Evolutionary conservation across 2,797 vertebrate species (phyloP).

Genomic region (Vespertilio murinus): DNA sequence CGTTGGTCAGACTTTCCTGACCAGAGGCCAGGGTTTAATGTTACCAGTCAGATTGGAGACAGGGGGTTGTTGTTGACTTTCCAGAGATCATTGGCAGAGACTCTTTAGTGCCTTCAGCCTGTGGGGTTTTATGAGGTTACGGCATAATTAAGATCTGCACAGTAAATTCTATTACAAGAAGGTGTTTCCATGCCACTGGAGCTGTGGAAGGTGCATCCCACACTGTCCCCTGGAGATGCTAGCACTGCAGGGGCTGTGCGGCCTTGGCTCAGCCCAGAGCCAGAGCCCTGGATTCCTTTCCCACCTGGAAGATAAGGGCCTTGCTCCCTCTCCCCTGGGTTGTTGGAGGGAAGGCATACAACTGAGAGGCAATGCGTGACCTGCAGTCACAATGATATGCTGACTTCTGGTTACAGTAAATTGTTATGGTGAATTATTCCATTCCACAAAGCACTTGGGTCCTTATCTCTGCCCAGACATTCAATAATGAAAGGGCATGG

Average conservation of each 20-base stretch:
- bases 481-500: not conserved
- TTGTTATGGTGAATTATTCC: slow-evolving; percentile 28
- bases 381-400: not conserved
- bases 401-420: not conserved
- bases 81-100: not conserved
- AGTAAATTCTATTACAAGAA: not conserved
- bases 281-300: not conserved
- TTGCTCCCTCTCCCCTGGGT: not conserved
- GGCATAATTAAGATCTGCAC: not conserved
- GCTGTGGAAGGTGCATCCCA: not conserved
- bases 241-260: not conserved
- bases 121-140: not conserved
- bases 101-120: not conserved
- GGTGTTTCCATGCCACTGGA: not conserved
- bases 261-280: not conserved
- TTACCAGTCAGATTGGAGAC: not conserved
- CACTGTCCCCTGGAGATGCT: not conserved
- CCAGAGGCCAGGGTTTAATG: not conserved
- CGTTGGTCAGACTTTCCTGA: not conserved
- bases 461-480: not conserved
- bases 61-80: not conserved
- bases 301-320: not conserved
- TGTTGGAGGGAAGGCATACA: not conserved
- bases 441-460: not conserved
- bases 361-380: not conserved